Percentiles rank a stretch among this genome's conserved stretches.
Conservation (phyloP, 2,888 invertebrate genomes). For the Mimas tiliae region DNA sequence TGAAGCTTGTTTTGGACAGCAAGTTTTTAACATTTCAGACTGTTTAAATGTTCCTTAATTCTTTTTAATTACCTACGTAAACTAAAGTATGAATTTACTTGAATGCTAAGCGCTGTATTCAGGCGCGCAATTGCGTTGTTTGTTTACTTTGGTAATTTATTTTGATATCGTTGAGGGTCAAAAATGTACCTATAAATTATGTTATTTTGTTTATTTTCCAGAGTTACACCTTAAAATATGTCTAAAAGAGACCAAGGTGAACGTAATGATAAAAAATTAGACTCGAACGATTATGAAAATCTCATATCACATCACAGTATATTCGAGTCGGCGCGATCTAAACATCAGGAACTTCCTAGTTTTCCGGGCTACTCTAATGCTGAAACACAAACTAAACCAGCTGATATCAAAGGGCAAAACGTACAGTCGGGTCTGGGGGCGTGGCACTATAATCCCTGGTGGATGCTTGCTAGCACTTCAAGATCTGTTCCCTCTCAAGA, state of each 20-base stretch:
- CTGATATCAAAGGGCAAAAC: slow-evolving; percentile 72
- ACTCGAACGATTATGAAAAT: slow-evolving; percentile 79
- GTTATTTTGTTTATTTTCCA: slow-evolving; percentile 41
- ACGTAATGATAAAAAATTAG: slow-evolving; percentile 78
- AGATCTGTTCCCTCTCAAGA: slow-evolving; percentile 75
- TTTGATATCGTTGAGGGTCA: slow-evolving; percentile 10
- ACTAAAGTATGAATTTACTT: neutral
- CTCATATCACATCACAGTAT: slow-evolving; percentile 80
- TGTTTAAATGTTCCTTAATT: neutral
- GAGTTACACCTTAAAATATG: slow-evolving; percentile 60
- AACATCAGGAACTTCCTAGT: slow-evolving; percentile 78
- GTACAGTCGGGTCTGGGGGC: slow-evolving; percentile 72
- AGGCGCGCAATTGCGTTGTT: slow-evolving; percentile 78
- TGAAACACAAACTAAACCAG: slow-evolving; percentile 80
- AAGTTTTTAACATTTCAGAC: neutral
- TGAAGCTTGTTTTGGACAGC: slow-evolving; percentile 1
- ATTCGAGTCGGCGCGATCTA: slow-evolving; percentile 74
- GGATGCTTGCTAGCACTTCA: slow-evolving; percentile 82
- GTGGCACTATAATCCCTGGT: slow-evolving; percentile 84
- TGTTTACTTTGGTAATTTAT: slow-evolving; percentile 61
- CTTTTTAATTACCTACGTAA: neutral
- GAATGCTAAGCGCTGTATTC: slow-evolving; percentile 40
- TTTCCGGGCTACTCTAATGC: slow-evolving; percentile 82
- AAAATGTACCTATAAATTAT: slow-evolving; percentile 29
- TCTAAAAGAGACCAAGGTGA: slow-evolving; percentile 80